These are phyloP conservation scores for Linnaemya vulpina DNA, from an alignment of 2,888 invertebrate genomes.

Conservation along the genomic window DNA sequence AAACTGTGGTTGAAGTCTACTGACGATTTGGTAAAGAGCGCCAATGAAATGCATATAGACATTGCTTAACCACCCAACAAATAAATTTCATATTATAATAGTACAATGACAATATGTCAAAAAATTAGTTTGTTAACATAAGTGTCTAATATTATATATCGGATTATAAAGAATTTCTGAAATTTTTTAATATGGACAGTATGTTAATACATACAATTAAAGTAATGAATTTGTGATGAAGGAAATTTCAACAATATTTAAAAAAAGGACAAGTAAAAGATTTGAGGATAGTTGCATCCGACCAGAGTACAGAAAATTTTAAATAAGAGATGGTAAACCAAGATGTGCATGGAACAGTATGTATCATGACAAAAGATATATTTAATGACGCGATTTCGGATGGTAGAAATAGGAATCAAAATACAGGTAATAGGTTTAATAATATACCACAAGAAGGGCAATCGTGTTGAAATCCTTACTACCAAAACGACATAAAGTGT, in stretches of 20 bases:
- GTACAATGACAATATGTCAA: too few species aligned
- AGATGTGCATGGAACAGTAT: slow-evolving; percentile 2
- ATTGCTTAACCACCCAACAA: too few species aligned
- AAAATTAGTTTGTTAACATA: too few species aligned
- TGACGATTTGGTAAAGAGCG: too few species aligned
- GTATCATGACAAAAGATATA: too few species aligned
- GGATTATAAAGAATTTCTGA: too few species aligned
- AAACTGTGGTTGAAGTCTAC: too few species aligned
- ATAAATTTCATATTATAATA: too few species aligned
- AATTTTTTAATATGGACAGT: slow-evolving; percentile 14
- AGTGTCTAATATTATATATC: too few species aligned
- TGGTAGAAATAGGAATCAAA: neutral
- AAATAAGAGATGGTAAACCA: neutral
- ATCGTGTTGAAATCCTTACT: neutral
- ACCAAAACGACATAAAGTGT: neutral
- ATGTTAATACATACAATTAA: slow-evolving; percentile 2
- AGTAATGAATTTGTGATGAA: slow-evolving; percentile 16
- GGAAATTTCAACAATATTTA: slow-evolving; percentile 16
- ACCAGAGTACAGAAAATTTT: slow-evolving; percentile 15
- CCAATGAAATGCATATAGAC: too few species aligned
- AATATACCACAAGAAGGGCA: neutral
- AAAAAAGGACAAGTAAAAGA: slow-evolving; percentile 4
- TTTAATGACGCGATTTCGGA: neutral
- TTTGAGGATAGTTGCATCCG: slow-evolving; percentile 6
- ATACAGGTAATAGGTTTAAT: slow-evolving; percentile 7